Percentiles rank a stretch among this genome's conserved stretches.
phyloP scores from a whole-genome alignment of 2,113 vertebrate species.

The Solea solea region DNA sequence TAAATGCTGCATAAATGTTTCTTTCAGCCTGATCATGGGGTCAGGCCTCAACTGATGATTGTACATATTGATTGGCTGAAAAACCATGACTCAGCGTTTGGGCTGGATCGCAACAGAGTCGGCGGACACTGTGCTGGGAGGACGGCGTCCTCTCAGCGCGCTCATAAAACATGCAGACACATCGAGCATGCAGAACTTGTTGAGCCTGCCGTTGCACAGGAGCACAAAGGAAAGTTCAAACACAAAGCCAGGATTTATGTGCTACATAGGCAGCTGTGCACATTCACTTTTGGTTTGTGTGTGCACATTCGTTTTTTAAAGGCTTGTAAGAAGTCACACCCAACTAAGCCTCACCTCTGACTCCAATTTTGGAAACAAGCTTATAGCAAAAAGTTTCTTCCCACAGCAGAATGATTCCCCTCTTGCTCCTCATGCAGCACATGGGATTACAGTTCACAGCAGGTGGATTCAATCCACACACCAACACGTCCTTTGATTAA shows the following conservation, averaged over 20 bases:
- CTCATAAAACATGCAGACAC: constrained; percentile 21
- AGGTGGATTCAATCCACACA: constrained; percentile 69
- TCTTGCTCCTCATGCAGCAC: constrained; percentile 37
- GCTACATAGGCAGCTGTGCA: background rate
- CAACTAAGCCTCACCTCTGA: constrained; percentile 4
- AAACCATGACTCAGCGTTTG: constrained; percentile 68
- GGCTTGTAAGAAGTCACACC: constrained; percentile 31
- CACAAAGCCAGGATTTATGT: background rate
- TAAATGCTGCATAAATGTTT: constrained; percentile 49
- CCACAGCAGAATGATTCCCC: constrained; percentile 9
- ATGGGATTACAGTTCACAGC: constrained; percentile 62
- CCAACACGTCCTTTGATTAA: constrained; percentile 67
- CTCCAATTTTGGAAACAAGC: constrained; percentile 32
- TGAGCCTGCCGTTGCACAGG: background rate
- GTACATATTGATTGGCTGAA: constrained; percentile 60
- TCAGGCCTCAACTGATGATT: constrained; percentile 58
- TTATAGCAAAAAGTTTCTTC: constrained; percentile 13
- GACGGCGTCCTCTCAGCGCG: background rate
- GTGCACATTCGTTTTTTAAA: constrained; percentile 18
- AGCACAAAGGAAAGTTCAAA: constrained; percentile 18
- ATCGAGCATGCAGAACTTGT: constrained; percentile 39
- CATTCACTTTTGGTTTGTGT: constrained; percentile 27
- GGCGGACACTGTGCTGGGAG: constrained; percentile 5
- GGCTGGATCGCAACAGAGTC: constrained; percentile 33
- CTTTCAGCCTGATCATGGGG: constrained; percentile 63